A percentile compares a stretch with the other conserved stretches of the same genome.
These are phyloP conservation scores for Triplophysa dalaica DNA, from an alignment of 2,113 vertebrate genomes.

Conservation along the genomic window DNA sequence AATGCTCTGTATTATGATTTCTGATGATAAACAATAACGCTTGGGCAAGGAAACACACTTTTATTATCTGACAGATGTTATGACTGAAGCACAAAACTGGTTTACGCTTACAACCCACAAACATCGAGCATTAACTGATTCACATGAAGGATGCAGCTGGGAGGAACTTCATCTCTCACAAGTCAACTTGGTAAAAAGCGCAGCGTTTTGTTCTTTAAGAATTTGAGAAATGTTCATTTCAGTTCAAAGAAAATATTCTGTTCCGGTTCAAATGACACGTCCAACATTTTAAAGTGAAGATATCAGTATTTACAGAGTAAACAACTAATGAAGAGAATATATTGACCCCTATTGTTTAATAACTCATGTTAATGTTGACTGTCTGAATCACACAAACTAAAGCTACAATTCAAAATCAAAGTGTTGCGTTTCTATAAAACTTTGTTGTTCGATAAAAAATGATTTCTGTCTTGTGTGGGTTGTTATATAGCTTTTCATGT, in stretches of 20 bases:
- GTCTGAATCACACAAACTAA: neutral
- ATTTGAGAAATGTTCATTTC: too few relatives aligned
- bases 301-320: neutral
- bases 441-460: conserved; percentile 49
- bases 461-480: conserved; percentile 38
- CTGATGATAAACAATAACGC: neutral
- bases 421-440: conserved; percentile 37
- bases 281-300: neutral
- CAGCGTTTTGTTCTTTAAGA: too few relatives aligned
- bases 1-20: neutral
- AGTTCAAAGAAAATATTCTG: too few relatives aligned
- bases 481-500: conserved; percentile 58
- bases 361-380: neutral
- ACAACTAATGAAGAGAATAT: neutral
- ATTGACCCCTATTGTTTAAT: neutral
- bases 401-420: neutral
- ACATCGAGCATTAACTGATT: too few relatives aligned
- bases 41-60: neutral
- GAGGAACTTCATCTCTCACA: too few relatives aligned
- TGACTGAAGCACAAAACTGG: too few relatives aligned
- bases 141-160: too few relatives aligned
- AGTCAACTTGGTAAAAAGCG: too few relatives aligned
- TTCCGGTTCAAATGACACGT: too few relatives aligned
- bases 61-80: too few relatives aligned
- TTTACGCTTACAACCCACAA: too few relatives aligned